Conservation (phyloP, 2,888 invertebrate genomes). For the Chalcosyrphus nemorum region DNA sequence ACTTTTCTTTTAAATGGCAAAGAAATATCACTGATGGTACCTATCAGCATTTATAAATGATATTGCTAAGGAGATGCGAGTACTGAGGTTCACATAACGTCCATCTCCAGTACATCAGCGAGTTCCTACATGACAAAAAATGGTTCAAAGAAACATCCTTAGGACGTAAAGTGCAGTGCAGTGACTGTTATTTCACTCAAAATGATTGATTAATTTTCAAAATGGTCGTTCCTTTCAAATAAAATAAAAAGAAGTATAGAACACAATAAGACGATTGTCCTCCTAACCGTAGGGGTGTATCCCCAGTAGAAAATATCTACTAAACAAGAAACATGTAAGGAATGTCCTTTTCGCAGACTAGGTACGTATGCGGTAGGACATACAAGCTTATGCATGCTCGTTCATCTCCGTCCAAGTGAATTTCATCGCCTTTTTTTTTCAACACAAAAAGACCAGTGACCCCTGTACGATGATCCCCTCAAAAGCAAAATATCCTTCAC, state of each 20-base stretch:
- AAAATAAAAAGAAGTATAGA: background rate
- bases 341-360: slow-evolving; percentile 39
- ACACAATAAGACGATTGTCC: slow-evolving; percentile 44
- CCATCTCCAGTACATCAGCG: background rate
- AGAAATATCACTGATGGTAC: background rate
- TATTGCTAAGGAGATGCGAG: background rate
- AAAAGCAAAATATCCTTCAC: background rate
- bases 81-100: background rate
- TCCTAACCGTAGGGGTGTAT: slow-evolving; percentile 1
- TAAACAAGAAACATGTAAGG: slow-evolving; percentile 21
- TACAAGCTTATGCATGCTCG: slow-evolving; percentile 1
- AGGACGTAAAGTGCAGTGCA: slow-evolving; percentile 30
- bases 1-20: background rate
- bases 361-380: background rate
- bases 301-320: slow-evolving; percentile 21
- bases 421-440: slow-evolving; percentile 52
- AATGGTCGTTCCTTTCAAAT: background rate
- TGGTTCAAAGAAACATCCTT: slow-evolving; percentile 25
- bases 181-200: slow-evolving; percentile 53
- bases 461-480: slow-evolving; percentile 30
- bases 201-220: slow-evolving; percentile 65
- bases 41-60: background rate
- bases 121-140: background rate
- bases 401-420: slow-evolving; percentile 34
- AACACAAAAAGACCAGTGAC: slow-evolving; percentile 53